Conservation (phyloP, 30 jellyfish, hydroid and myxozoan genomes). For the Nemopilema nomurai region DNA sequence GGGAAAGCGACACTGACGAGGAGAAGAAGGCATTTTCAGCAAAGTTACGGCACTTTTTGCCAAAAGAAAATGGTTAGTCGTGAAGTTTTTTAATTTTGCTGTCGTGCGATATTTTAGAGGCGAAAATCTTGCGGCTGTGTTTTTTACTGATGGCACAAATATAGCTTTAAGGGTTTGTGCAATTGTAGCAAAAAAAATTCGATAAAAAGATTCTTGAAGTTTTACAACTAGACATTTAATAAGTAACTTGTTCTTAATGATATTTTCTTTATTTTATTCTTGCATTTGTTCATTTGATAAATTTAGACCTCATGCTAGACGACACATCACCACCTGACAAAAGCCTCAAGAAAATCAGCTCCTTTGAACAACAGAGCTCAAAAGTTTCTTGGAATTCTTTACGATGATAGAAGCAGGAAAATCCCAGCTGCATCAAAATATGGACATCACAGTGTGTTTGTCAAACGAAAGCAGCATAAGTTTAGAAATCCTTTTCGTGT, state of each 20-base stretch:
- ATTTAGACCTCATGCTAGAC: not conserved
- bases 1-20: not conserved
- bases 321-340: conserved; percentile 56
- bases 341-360: conserved; percentile 31
- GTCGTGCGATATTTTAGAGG: too few species aligned
- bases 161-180: too few species aligned
- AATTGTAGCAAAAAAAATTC: too few species aligned
- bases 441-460: conserved; percentile 70
- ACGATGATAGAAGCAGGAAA: conserved; percentile 22
- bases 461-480: conserved; percentile 37
- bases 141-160: too few species aligned
- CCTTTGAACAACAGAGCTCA: conserved; percentile 33
- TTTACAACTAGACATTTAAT: too few species aligned
- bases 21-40: not conserved
- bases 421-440: conserved; percentile 28
- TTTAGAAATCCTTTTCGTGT: conserved; percentile 73
- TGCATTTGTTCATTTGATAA: too few species aligned
- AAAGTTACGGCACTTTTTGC: not conserved
- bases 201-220: too few species aligned
- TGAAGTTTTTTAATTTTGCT: too few species aligned
- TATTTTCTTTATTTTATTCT: too few species aligned
- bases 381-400: conserved; percentile 39
- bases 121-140: too few species aligned
- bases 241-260: too few species aligned
- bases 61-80: conserved; percentile 3